Percentiles rank a stretch among this genome's conserved stretches.
Conservation (phyloP, 2,888 invertebrate genomes). For the Tineola bisselliella region DNA sequence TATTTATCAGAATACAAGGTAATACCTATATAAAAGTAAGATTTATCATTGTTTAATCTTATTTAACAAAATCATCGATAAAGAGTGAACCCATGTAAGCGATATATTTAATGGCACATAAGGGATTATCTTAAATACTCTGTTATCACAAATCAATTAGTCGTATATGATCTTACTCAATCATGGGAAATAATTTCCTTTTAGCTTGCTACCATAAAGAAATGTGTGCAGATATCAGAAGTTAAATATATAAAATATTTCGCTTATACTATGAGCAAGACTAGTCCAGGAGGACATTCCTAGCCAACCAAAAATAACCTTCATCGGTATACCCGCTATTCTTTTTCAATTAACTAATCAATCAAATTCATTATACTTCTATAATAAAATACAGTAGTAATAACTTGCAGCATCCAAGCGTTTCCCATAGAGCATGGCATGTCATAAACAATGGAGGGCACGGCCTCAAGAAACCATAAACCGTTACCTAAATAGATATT, state of each 20-base stretch:
- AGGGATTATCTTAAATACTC: not conserved
- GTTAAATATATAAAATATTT: too few species aligned
- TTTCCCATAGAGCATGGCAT: not conserved
- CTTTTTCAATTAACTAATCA: not conserved
- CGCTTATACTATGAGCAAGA: too few species aligned
- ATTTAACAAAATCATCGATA: not conserved
- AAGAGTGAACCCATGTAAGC: not conserved
- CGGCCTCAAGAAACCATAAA: slow-evolving; percentile 22
- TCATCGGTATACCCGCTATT: too few species aligned
- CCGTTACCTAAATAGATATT: slow-evolving; percentile 66
- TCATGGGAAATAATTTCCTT: too few species aligned
- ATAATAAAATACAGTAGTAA: not conserved
- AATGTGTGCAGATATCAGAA: too few species aligned
- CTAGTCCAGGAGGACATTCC: too few species aligned
- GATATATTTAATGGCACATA: slow-evolving; percentile 2
- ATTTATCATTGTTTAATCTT: not conserved
- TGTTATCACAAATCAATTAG: slow-evolving; percentile 1
- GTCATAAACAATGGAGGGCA: not conserved
- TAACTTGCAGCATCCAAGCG: not conserved
- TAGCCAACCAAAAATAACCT: too few species aligned
- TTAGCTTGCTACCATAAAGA: too few species aligned
- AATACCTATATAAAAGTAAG: not conserved
- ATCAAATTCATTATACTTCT: not conserved
- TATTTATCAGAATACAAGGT: not conserved
- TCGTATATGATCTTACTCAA: too few species aligned